These are phyloP conservation scores for Chauna torquata DNA, from an alignment of 2,113 vertebrate species.

Conservation along the genomic window DNA sequence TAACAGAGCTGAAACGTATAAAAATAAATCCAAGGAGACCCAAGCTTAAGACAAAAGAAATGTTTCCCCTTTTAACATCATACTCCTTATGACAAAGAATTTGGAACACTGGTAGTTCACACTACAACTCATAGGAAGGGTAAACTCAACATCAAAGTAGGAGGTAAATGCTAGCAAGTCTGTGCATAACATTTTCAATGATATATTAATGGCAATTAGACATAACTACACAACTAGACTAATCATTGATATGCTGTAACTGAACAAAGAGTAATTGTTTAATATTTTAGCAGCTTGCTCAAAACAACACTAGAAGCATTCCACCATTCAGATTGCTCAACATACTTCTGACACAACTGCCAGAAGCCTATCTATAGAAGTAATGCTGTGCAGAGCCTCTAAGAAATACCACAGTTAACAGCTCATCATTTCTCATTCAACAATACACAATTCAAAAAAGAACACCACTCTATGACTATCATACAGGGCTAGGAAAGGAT, in stretches of 20 bases:
- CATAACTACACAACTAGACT: background rate
- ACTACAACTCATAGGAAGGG: background rate
- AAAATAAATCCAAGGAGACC: background rate
- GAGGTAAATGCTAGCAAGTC: background rate
- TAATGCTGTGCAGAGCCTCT: background rate
- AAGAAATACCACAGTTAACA: background rate
- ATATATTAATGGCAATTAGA: background rate
- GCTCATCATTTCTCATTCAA: background rate
- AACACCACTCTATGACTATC: background rate
- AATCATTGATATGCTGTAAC: background rate
- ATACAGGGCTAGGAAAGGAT: background rate
- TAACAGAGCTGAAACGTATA: background rate
- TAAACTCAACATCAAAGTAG: rapidly evolving
- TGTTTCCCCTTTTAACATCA: background rate
- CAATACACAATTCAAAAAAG: background rate
- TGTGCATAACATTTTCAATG: background rate
- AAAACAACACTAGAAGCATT: background rate
- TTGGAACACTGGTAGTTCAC: background rate
- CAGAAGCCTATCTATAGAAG: background rate
- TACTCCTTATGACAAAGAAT: background rate
- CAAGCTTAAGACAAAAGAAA: background rate
- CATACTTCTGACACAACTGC: background rate
- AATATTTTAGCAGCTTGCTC: background rate
- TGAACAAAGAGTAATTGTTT: background rate
- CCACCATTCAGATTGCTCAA: background rate